These are phyloP conservation scores for Tolypeutes matacus DNA, from an alignment of 2,797 vertebrate genomes.

Conservation along the genomic window DNA sequence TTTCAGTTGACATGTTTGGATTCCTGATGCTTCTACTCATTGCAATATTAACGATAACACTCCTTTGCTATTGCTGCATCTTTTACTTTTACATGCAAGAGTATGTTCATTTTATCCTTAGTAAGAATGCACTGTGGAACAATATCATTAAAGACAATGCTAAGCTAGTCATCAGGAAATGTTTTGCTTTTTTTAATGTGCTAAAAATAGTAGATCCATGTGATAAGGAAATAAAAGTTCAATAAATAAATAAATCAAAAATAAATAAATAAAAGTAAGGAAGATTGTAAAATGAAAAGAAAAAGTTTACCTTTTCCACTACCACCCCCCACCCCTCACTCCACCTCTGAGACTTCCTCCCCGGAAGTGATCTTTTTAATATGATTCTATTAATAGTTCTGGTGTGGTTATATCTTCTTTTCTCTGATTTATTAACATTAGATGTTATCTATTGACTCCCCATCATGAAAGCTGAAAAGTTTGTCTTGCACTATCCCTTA, in stretches of 20 bases:
- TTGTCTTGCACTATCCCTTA: background rate
- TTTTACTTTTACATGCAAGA: background rate
- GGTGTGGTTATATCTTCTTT: background rate
- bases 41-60: background rate
- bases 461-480: conserved; percentile 10
- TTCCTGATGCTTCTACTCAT: conserved; percentile 65
- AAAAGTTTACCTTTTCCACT: background rate
- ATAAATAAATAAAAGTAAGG: background rate
- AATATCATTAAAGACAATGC: conserved; percentile 13
- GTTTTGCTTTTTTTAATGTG: background rate
- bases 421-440: background rate
- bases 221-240: background rate
- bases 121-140: conserved; percentile 31
- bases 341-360: background rate
- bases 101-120: conserved; percentile 71
- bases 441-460: background rate
- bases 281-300: conserved; percentile 9
- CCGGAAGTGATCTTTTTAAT: background rate
- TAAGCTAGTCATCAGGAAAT: conserved; percentile 32
- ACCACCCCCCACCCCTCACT: background rate
- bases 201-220: conserved; percentile 23
- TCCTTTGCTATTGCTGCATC: conserved; percentile 57
- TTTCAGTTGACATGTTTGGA: conserved; percentile 82
- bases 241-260: background rate
- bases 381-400: background rate